Evolutionary conservation across 2,888 invertebrate species (phyloP).

Genomic region (Dicranocentrus wangi): DNA sequence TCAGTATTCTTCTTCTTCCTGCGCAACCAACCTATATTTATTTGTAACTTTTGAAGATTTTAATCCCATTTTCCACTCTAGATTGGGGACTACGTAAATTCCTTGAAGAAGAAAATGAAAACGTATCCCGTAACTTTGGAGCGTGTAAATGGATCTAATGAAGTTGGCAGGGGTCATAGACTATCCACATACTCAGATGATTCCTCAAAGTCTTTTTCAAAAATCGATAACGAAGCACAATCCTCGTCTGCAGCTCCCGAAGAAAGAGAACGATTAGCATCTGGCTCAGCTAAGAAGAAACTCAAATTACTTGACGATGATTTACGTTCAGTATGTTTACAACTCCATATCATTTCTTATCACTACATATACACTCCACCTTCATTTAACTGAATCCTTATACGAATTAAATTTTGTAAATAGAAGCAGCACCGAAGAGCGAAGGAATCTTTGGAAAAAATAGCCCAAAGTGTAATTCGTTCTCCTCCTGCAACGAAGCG

Average conservation of each 20-base stretch:
- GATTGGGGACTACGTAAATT: slow-evolving; percentile 63
- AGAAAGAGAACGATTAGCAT: neutral
- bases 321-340: slow-evolving; percentile 24
- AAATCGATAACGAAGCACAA: neutral
- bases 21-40: too few relatives aligned
- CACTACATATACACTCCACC: neutral
- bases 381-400: neutral
- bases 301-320: slow-evolving; percentile 42
- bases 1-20: neutral
- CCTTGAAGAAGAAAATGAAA: slow-evolving; percentile 52
- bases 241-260: neutral
- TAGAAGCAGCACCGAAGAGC: neutral
- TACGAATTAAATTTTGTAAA: too few relatives aligned
- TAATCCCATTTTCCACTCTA: too few relatives aligned
- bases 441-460: slow-evolving; percentile 15
- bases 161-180: slow-evolving; percentile 18
- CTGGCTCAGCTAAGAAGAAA: slow-evolving; percentile 21
- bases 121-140: slow-evolving; percentile 61
- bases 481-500: neutral
- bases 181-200: slow-evolving; percentile 17
- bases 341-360: neutral
- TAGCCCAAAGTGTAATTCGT: slow-evolving; percentile 33
- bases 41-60: too few relatives aligned
- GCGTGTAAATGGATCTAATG: neutral
- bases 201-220: neutral